phyloP scores from a whole-genome alignment of 2,113 vertebrate species.

The Cyanistes caeruleus region DNA sequence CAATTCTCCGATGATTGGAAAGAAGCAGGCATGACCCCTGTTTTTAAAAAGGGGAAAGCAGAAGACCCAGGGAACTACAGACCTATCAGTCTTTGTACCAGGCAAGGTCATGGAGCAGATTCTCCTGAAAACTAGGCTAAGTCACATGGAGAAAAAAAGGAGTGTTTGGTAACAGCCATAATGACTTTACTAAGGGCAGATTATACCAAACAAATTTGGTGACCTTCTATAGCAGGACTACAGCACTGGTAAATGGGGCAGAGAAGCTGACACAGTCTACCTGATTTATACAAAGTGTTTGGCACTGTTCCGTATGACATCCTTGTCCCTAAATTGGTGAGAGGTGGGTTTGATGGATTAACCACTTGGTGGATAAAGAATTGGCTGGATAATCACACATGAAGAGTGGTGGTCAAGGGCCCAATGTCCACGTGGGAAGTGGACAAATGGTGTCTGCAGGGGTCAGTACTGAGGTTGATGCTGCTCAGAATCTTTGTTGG shows the following conservation, averaged over 20 bases:
- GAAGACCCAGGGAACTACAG: not conserved
- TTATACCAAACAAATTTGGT: not conserved
- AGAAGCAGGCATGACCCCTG: not conserved
- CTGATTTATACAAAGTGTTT: not conserved
- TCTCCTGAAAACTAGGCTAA: not conserved
- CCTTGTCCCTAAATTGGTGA: not conserved
- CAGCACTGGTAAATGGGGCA: not conserved
- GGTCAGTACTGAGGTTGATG: not conserved
- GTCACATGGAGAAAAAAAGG: no score
- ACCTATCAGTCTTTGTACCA: not conserved
- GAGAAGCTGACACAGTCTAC: not conserved
- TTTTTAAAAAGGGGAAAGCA: not conserved
- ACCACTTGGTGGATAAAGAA: not conserved
- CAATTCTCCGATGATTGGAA: not conserved
- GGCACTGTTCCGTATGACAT: no score
- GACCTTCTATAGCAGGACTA: not conserved
- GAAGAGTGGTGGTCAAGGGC: not conserved
- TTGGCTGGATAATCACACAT: not conserved
- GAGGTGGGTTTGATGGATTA: not conserved
- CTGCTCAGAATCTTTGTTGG: not conserved
- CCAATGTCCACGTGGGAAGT: not conserved
- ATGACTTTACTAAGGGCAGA: not conserved
- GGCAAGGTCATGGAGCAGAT: not conserved
- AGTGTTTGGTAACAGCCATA: not conserved
- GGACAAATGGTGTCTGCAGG: not conserved